Conservation (phyloP, 2,888 invertebrate species). For the Mimumesa dahlbomi region DNA sequence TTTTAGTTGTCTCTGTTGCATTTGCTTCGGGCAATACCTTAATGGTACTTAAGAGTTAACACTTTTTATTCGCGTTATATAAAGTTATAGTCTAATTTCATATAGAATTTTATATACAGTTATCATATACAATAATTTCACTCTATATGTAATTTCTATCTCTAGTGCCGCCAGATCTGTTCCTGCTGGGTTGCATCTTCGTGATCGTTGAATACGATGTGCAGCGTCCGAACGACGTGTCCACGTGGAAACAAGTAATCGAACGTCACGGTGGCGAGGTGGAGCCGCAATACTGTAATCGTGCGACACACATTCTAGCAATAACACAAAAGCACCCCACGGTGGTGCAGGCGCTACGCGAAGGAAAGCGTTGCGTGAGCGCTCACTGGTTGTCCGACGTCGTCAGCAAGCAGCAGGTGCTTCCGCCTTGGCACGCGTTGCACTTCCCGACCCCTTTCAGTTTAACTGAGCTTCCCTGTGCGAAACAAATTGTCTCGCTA, state of each 20-base stretch:
- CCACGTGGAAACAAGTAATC: slow-evolving; percentile 87
- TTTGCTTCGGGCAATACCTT: too few species aligned
- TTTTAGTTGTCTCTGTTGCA: too few species aligned
- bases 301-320: slow-evolving; percentile 96
- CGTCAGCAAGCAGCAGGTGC: slow-evolving; percentile 90
- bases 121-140: too few species aligned
- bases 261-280: slow-evolving; percentile 93
- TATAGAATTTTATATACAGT: too few species aligned
- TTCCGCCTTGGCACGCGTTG: slow-evolving; percentile 96
- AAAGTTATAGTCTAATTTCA: too few species aligned
- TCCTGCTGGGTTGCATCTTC: slow-evolving; percentile 96
- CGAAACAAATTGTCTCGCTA: slow-evolving; percentile 89
- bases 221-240: slow-evolving; percentile 84
- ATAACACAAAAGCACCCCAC: slow-evolving; percentile 94
- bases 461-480: slow-evolving; percentile 86
- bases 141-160: slow-evolving; percentile 11
- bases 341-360: slow-evolving; percentile 90
- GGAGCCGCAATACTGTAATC: slow-evolving; percentile 90
- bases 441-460: slow-evolving; percentile 92
- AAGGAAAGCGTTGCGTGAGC: slow-evolving; percentile 88
- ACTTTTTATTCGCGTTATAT: background rate
- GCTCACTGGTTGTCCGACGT: slow-evolving; percentile 96
- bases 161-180: slow-evolving; percentile 90
- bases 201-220: slow-evolving; percentile 92
- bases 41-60: too few species aligned